Evolutionary conservation across 2,113 vertebrate species (phyloP).

Genomic region (Callopanchax toddi): DNA sequence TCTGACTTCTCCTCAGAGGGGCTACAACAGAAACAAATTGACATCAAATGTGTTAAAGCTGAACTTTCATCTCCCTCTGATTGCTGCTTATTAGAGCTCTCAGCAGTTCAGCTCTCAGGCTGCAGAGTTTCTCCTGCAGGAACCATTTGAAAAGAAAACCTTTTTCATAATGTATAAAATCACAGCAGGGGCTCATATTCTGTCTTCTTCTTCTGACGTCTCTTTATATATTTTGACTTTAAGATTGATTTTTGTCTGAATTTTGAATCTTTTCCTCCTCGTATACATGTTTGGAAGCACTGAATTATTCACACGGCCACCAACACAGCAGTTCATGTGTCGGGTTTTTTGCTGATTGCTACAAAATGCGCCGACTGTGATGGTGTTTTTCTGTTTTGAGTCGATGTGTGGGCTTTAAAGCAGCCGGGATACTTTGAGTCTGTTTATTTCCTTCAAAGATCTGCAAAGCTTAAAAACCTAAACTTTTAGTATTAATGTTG

Average conservation of each 20-base stretch:
- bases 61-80: slow-evolving; percentile 37
- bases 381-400: neutral
- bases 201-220: neutral
- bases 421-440: neutral
- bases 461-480: too few relatives aligned
- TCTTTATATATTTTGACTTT: neutral
- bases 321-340: slow-evolving; percentile 2
- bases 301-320: slow-evolving; percentile 38
- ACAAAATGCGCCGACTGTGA: neutral
- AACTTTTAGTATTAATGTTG: too few relatives aligned
- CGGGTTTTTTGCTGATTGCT: slow-evolving; percentile 21
- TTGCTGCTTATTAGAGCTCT: slow-evolving; percentile 29
- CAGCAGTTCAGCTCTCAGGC: neutral
- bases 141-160: slow-evolving; percentile 23
- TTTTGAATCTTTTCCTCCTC: slow-evolving; percentile 21
- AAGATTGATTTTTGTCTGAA: neutral
- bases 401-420: neutral
- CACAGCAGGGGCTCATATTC: slow-evolving; percentile 3
- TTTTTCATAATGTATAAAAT: slow-evolving; percentile 36
- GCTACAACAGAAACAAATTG: slow-evolving; percentile 28
- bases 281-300: slow-evolving; percentile 21
- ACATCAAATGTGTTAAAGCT: slow-evolving; percentile 28
- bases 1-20: slow-evolving; percentile 7
- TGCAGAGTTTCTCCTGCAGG: neutral
- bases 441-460: neutral